Conservation (phyloP, 2,888 invertebrate genomes). For the Branchellion lobata region DNA sequence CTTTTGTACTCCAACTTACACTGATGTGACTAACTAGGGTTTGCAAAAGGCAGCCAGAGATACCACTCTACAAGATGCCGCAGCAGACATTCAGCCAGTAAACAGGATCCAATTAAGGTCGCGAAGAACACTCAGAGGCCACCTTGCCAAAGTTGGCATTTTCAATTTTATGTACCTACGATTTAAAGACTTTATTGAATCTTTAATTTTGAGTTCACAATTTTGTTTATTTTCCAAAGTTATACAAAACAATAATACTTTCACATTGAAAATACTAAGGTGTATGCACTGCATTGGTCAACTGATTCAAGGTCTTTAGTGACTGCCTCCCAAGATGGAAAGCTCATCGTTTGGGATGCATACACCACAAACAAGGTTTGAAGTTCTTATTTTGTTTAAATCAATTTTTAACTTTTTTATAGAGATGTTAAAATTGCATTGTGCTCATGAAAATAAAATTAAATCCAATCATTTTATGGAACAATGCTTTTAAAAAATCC, state of each 20-base stretch:
- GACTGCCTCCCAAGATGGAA: constrained; percentile 99
- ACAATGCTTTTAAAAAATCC: neutral
- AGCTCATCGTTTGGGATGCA: constrained; percentile 99
- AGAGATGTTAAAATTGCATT: neutral
- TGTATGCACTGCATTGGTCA: constrained; percentile 99
- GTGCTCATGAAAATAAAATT: neutral
- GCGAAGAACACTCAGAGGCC: constrained; percentile 93
- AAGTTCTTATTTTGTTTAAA: neutral
- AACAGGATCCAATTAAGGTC: constrained; percentile 99
- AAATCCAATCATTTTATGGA: neutral
- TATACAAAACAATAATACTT: too few species aligned
- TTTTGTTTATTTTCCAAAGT: too few species aligned
- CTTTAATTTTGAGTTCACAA: too few species aligned
- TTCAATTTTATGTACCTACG: neutral
- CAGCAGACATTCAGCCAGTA: constrained; percentile 93
- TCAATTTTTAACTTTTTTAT: too few species aligned
- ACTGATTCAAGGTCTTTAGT: constrained; percentile 88
- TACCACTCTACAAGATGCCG: constrained; percentile 94
- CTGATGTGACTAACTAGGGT: too few species aligned
- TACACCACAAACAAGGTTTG: constrained; percentile 97
- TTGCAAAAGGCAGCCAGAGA: constrained; percentile 98
- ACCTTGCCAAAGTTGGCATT: constrained; percentile 88
- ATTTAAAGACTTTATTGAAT: neutral
- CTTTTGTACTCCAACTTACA: too few species aligned
- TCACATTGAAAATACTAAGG: neutral